phyloP scores from a whole-genome alignment of 2,888 invertebrate species.

The Rambutsinella grinnellia region DNA sequence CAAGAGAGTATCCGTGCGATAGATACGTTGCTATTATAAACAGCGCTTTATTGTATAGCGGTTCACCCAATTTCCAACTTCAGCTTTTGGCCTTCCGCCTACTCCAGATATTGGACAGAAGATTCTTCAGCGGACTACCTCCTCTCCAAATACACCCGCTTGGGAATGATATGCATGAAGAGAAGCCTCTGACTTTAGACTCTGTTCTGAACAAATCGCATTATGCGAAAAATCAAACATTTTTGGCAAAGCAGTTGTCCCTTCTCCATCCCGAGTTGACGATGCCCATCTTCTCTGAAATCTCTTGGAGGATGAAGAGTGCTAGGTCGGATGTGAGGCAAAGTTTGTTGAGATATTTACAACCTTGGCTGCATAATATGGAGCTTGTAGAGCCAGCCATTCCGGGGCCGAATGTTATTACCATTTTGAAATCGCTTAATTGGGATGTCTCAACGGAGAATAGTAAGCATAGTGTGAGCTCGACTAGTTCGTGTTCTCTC shows the following conservation, averaged over 20 bases:
- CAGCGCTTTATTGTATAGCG: slow-evolving; percentile 95
- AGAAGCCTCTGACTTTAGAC: slow-evolving; percentile 83
- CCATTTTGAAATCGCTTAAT: slow-evolving; percentile 57
- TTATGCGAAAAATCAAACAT: slow-evolving; percentile 93
- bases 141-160: slow-evolving; percentile 58
- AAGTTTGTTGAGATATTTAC: slow-evolving; percentile 88
- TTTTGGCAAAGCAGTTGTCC: slow-evolving; percentile 92
- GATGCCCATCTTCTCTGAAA: slow-evolving; percentile 99
- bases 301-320: slow-evolving; percentile 96
- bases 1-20: slow-evolving; percentile 97
- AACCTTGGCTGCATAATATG: slow-evolving; percentile 99
- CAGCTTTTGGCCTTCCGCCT: slow-evolving; percentile 95
- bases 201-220: slow-evolving; percentile 83
- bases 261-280: slow-evolving; percentile 96
- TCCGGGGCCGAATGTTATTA: slow-evolving; percentile 72
- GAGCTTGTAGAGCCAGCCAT: slow-evolving; percentile 97
- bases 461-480: slow-evolving; percentile 58
- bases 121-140: slow-evolving; percentile 85
- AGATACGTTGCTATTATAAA: slow-evolving; percentile 98
- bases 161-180: slow-evolving; percentile 69
- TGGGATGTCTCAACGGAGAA: slow-evolving; percentile 53
- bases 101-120: slow-evolving; percentile 91
- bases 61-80: slow-evolving; percentile 91
- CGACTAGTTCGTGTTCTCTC: slow-evolving; percentile 62
- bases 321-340: slow-evolving; percentile 94